These are phyloP conservation scores for Notolabrus celidotus DNA, from an alignment of 2,797 vertebrate genomes.

Conservation along the genomic window DNA sequence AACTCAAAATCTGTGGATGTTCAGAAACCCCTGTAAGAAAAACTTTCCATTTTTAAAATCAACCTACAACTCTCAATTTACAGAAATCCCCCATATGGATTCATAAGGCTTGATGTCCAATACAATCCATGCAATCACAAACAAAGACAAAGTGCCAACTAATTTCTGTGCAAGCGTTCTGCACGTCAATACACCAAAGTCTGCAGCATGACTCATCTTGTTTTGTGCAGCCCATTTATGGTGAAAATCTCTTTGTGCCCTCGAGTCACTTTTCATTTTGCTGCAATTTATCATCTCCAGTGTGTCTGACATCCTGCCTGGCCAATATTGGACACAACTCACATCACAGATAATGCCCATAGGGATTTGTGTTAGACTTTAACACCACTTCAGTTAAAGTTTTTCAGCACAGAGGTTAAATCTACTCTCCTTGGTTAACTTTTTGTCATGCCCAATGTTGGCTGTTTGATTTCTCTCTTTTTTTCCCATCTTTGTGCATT, in stretches of 20 bases:
- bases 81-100: conserved; percentile 6
- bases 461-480: background rate
- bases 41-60: background rate
- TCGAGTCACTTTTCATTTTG: conserved; percentile 71
- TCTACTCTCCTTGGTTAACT: background rate
- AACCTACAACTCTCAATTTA: background rate
- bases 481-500: background rate
- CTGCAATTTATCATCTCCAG: conserved; percentile 62
- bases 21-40: conserved; percentile 8
- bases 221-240: conserved; percentile 48
- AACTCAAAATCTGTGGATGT: conserved; percentile 17
- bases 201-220: conserved; percentile 69
- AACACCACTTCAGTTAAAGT: background rate
- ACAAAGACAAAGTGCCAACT: conserved; percentile 5
- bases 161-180: conserved; percentile 35
- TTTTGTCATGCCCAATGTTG: background rate
- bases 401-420: conserved; percentile 15
- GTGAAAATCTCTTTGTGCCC: conserved; percentile 62
- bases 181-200: conserved; percentile 55
- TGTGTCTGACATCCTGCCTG: conserved; percentile 48
- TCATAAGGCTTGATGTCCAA: conserved; percentile 1
- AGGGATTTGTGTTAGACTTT: conserved; percentile 32
- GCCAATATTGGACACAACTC: conserved; percentile 33
- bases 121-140: conserved; percentile 6
- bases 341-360: conserved; percentile 26